Base-by-base conservation (phyloP, 2,113 vertebrate species). In the Perca schrenkii region DNA sequence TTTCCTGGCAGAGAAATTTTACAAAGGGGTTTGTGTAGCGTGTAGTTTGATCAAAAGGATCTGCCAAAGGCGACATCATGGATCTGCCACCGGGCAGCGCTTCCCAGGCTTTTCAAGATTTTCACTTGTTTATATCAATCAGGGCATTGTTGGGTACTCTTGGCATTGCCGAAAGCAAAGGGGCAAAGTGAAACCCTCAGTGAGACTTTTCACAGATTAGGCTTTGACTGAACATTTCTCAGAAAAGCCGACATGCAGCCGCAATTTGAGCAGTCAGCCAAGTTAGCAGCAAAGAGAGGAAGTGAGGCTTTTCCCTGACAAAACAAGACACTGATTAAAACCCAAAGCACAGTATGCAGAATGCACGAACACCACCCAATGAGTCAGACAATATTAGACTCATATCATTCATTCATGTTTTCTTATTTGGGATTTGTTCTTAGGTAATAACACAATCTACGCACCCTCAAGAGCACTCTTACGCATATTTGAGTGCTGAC, bases 271-370 rank as follows among this genome's bases (percentile, higher is more conserved):
- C 73, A 61, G 75, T 74, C 76, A 54, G 81, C 84, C 77, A 71
- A 75, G 69, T 75, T 62, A 78, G 75, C 83, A 79, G 81, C 53
- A 4, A 61, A 72, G 28, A 86, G 73, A 83, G 86, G 80, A 91
- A 90, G 88, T 77, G 36, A 83, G 31, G 69, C 49, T 79, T 85
- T 80, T 49, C 34, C 61, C 60, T 88, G 83, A 71, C 62, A 89
- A 89, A 87, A 85, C 84, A 89, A 88, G 57, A 78, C 16, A 21
- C 86, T 84, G 86, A 91, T 91, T 92, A 86, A 84, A 89, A 86
- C 69, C 77, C 90, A 83, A 47, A 86, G 83, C 86, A 82, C 85
- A 90, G 84, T 61, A 21, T n/a, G 78, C 70, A 86, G 71, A 47
- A 56, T 28, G 46, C 67, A 66, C 77, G 7, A 80, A 52, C 75